These are phyloP conservation scores for Antheraea assamensis DNA, from an alignment of 2,888 invertebrate genomes.

Conservation along the genomic window DNA sequence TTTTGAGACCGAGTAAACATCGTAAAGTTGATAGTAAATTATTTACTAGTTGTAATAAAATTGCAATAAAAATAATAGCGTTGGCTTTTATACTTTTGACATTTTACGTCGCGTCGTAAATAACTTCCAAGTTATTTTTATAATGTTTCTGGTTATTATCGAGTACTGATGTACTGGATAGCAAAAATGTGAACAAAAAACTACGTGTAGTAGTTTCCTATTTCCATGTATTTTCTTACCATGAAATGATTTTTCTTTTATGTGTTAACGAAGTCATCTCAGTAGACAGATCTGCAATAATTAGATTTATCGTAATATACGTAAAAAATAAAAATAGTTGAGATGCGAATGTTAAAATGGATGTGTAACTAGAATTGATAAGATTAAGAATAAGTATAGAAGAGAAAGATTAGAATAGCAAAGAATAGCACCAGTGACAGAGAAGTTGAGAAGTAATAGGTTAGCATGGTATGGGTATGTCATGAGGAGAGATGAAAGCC, in stretches of 20 bases:
- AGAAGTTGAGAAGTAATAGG: too few species aligned
- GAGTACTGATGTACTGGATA: not conserved
- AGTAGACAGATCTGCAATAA: too few species aligned
- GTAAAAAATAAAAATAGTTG: too few species aligned
- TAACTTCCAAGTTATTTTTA: conserved; percentile 16
- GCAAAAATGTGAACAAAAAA: not conserved
- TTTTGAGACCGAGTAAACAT: conserved; percentile 25
- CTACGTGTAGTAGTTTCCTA: not conserved
- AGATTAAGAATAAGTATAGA: not conserved
- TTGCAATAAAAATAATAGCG: conserved; percentile 22
- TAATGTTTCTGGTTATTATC: not conserved
- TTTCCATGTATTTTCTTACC: not conserved
- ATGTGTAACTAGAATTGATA: too few species aligned
- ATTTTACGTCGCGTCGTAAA: conserved; percentile 2
- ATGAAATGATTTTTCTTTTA: not conserved
- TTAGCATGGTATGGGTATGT: too few species aligned
- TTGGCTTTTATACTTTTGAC: conserved; percentile 14
- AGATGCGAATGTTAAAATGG: too few species aligned
- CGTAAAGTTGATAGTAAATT: conserved; percentile 30
- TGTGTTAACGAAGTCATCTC: not conserved
- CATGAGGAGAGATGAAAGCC: too few species aligned
- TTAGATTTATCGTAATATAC: too few species aligned
- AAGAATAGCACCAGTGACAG: too few species aligned
- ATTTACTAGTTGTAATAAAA: conserved; percentile 23
- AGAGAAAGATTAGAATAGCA: too few species aligned